Evolutionary conservation across 2,113 vertebrate genomes (phyloP).

Genomic region (Ranitomeya variabilis): DNA sequence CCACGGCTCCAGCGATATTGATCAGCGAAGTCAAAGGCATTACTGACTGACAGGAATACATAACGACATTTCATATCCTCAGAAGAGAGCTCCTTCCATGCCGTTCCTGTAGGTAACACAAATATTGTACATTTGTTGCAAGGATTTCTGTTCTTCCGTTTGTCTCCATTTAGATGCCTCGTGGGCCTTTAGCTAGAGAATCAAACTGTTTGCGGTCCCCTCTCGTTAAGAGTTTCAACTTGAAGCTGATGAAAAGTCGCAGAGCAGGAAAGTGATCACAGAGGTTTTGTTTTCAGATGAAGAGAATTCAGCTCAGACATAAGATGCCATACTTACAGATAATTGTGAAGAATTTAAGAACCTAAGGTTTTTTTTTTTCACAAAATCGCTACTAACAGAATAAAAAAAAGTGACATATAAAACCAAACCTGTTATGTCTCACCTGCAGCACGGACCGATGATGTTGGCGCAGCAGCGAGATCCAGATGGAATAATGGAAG

Average conservation of each 20-base stretch:
- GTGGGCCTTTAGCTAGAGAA: conserved; percentile 60
- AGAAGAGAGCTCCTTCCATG: conserved; percentile 63
- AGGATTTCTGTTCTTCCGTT: conserved; percentile 55
- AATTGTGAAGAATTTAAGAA: neutral
- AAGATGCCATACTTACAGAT: neutral
- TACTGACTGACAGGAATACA: conserved; percentile 75
- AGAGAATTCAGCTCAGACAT: neutral
- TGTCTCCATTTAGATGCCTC: conserved; percentile 62
- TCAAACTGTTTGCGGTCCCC: conserved; percentile 39
- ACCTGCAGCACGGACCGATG: too few species aligned
- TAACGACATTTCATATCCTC: conserved; percentile 70
- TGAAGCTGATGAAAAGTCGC: conserved; percentile 45
- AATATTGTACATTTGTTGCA: conserved; percentile 60
- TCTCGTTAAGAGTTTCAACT: conserved; percentile 52
- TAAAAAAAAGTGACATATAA: neutral
- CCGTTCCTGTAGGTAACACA: conserved; percentile 71
- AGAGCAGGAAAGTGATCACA: conserved; percentile 43
- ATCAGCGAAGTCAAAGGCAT: conserved; percentile 77
- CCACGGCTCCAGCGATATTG: conserved; percentile 73
- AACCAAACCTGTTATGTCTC: too few species aligned
- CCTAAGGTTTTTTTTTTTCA: neutral
- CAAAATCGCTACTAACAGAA: neutral
- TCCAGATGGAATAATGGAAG: too few species aligned
- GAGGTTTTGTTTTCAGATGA: conserved; percentile 16
- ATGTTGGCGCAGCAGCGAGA: too few species aligned